Conservation (phyloP, 1,140 invertebrate genomes). For the Drosophila yakuba region DNA sequence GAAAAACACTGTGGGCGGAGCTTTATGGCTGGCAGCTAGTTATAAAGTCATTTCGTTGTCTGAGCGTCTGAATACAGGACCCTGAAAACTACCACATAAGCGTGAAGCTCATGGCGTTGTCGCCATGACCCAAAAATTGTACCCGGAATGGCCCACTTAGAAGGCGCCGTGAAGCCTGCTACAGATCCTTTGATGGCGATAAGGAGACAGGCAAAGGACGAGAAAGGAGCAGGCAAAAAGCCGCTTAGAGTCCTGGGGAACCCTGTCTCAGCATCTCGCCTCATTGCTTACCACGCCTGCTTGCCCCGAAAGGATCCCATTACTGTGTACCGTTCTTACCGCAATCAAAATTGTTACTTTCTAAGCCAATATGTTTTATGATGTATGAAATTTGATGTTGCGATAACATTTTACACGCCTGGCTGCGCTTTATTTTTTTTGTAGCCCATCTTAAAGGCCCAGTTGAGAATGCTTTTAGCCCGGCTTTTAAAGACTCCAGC, state of each 20-base stretch:
- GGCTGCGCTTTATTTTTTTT: constrained; percentile 74
- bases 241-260: constrained; percentile 46
- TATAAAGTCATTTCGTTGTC: constrained; percentile 72
- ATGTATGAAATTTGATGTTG: constrained; percentile 84
- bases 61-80: constrained; percentile 12
- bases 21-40: constrained; percentile 69
- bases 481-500: constrained; percentile 39
- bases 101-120: constrained; percentile 2
- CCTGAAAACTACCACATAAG: constrained; percentile 54
- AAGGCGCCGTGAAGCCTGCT: constrained; percentile 41
- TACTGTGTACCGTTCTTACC: constrained; percentile 69
- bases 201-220: constrained; percentile 30
- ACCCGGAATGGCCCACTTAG: constrained; percentile 51
- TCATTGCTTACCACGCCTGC: constrained; percentile 67
- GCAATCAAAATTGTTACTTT: constrained; percentile 83
- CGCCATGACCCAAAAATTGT: constrained; percentile 11
- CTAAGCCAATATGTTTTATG: constrained; percentile 84
- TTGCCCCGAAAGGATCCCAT: constrained; percentile 50
- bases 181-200: constrained; percentile 73
- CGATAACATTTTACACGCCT: constrained; percentile 82
- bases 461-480: background rate
- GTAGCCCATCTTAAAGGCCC: constrained; percentile 44
- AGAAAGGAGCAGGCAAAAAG: constrained; percentile 39
- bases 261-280: constrained; percentile 30
- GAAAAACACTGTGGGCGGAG: constrained; percentile 11